phyloP scores from a whole-genome alignment of 2,888 invertebrate genomes.

The Ormia ochracea region DNA sequence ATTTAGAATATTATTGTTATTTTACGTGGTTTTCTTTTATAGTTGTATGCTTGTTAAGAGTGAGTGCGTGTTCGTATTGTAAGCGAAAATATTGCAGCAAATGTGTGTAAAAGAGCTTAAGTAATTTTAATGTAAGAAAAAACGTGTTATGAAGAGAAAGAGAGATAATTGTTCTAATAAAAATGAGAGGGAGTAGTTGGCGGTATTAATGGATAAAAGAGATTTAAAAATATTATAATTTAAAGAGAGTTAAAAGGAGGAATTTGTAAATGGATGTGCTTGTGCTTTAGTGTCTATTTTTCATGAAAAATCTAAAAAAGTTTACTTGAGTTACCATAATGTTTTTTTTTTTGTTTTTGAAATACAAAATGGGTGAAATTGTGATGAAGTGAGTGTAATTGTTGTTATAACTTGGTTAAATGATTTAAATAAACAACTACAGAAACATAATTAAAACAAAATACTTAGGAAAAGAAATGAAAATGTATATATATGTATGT shows the following conservation, averaged over 20 bases:
- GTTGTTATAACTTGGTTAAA: constrained; percentile 21
- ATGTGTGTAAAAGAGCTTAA: constrained; percentile 37
- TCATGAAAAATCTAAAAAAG: constrained; percentile 16
- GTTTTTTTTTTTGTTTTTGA: too few species aligned
- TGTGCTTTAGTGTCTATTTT: neutral
- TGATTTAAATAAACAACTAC: constrained; percentile 11
- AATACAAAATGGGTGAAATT: constrained; percentile 13
- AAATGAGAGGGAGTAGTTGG: constrained; percentile 40
- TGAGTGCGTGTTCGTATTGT: constrained; percentile 16
- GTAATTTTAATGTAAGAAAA: constrained; percentile 2
- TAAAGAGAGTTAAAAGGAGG: constrained; percentile 24
- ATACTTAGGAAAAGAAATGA: neutral
- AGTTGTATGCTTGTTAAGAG: constrained; percentile 21
- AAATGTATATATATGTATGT: neutral
- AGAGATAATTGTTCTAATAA: constrained; percentile 23
- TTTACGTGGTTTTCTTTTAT: constrained; percentile 36
- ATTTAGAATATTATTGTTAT: constrained; percentile 59
- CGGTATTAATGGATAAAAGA: constrained; percentile 24
- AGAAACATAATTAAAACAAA: neutral
- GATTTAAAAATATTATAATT: constrained; percentile 19
- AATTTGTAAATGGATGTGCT: constrained; percentile 29
- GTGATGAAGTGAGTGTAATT: neutral
- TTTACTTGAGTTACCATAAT: constrained; percentile 35
- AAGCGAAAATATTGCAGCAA: constrained; percentile 28
- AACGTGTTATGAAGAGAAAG: constrained; percentile 47